Evolutionary conservation across 2,113 vertebrate genomes (phyloP).

Genomic region (Bagarius yarrelli): DNA sequence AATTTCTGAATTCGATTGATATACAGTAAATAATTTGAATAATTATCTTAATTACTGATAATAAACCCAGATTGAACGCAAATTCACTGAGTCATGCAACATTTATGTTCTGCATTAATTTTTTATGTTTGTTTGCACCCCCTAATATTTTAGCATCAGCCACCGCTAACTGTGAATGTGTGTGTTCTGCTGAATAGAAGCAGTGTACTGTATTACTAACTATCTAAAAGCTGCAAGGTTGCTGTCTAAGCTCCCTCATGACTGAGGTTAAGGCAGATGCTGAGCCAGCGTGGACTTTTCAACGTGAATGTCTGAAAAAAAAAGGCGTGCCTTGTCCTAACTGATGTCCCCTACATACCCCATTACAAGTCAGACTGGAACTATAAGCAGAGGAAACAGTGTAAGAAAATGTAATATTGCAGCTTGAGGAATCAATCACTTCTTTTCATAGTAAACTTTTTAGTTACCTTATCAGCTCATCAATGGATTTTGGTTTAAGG

Average conservation of each 20-base stretch:
- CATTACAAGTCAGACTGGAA: neutral
- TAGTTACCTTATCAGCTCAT: neutral
- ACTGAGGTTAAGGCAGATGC: conserved; percentile 27
- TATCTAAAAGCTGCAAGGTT: conserved; percentile 28
- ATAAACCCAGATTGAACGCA: no score
- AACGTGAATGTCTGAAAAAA: neutral
- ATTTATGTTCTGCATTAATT: no score
- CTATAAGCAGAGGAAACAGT: neutral
- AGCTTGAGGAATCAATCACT: neutral
- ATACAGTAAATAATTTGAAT: no score
- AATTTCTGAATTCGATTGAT: no score
- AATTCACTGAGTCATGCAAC: no score
- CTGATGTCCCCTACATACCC: conserved; percentile 11
- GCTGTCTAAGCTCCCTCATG: conserved; percentile 20
- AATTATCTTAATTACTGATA: no score
- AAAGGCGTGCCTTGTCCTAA: neutral
- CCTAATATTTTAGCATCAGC: no score
- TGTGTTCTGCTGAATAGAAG: no score
- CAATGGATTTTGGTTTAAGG: neutral
- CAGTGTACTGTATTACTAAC: no score
- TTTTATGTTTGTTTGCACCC: no score
- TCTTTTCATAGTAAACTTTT: conserved; percentile 10
- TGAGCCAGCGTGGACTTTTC: conserved; percentile 3
- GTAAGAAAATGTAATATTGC: neutral
- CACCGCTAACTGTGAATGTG: no score